Percentiles rank a stretch among this genome's conserved stretches.
Evolutionary conservation across 2,797 vertebrate species (phyloP).

Genomic region (Buceros bicornis): DNA sequence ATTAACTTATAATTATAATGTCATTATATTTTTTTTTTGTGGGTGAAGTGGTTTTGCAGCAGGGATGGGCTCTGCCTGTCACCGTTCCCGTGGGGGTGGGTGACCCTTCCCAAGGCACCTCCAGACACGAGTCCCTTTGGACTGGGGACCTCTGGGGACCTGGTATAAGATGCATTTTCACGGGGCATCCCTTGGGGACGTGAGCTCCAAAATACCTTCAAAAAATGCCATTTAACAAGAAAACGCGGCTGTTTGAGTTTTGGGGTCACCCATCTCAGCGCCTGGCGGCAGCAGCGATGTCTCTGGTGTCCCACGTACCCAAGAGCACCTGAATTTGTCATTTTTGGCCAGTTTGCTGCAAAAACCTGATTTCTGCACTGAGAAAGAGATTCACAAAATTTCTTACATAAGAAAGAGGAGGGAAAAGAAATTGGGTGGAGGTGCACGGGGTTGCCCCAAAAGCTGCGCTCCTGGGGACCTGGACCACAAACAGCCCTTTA

Average conservation of each 20-base stretch:
- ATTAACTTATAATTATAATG: slow-evolving; percentile 82
- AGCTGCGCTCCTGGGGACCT: rapidly evolving
- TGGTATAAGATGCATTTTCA: background rate
- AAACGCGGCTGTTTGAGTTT: rapidly evolving
- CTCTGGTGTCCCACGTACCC: rapidly evolving
- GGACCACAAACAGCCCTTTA: background rate
- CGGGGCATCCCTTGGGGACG: background rate
- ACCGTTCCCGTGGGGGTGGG: rapidly evolving
- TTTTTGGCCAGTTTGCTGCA: background rate
- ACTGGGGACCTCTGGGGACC: background rate
- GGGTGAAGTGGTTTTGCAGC: background rate
- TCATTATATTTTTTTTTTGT: background rate
- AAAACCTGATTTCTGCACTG: background rate
- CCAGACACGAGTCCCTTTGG: rapidly evolving
- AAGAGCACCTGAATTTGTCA: background rate
- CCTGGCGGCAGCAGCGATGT: rapidly evolving
- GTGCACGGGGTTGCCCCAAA: background rate
- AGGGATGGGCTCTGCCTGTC: background rate
- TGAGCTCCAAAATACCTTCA: background rate
- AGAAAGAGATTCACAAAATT: rapidly evolving
- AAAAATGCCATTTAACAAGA: background rate
- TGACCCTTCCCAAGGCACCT: background rate
- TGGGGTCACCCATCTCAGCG: background rate
- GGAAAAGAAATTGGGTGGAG: background rate
- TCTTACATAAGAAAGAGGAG: background rate